phyloP scores from a whole-genome alignment of 2,797 vertebrate genomes.

The Neostethus bicornis region DNA sequence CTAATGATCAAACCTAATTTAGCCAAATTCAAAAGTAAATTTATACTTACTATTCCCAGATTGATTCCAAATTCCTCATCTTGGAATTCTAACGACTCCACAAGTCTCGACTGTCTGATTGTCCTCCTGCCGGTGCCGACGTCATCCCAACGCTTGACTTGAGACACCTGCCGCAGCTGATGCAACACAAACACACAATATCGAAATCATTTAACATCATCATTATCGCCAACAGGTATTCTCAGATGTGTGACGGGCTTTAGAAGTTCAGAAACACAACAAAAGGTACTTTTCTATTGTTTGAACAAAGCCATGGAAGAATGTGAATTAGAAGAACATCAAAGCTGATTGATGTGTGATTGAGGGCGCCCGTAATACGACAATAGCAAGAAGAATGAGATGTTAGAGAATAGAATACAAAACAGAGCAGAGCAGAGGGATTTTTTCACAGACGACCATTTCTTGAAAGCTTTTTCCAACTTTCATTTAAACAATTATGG shows the following conservation, averaged over 20 bases:
- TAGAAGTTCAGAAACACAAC: conserved; percentile 28
- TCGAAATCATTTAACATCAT: not conserved
- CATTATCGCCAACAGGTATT: conserved; percentile 13
- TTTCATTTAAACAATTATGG: conserved; percentile 48
- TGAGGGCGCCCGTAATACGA: conserved; percentile 52
- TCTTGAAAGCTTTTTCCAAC: conserved; percentile 10
- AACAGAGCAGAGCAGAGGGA: conserved; percentile 27
- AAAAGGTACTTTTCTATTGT: conserved; percentile 3
- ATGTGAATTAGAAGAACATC: conserved; percentile 55
- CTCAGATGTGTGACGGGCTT: conserved; percentile 22
- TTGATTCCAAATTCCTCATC: conserved; percentile 88
- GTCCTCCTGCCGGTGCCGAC: conserved; percentile 71
- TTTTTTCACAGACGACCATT: conserved; percentile 30
- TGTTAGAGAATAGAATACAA: conserved; percentile 48
- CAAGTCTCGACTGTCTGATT: conserved; percentile 72
- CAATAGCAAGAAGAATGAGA: conserved; percentile 53
- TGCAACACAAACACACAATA: conserved; percentile 37
- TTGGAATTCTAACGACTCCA: conserved; percentile 82
- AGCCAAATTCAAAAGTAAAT: no score
- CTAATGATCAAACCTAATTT: no score
- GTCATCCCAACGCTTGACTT: conserved; percentile 84
- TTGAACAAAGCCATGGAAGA: conserved; percentile 14
- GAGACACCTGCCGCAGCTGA: conserved; percentile 87
- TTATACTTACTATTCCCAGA: conserved; percentile 85
- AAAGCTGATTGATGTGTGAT: conserved; percentile 37